Conservation (phyloP, 2,113 vertebrate genomes). For the Harpagus bidentatus region DNA sequence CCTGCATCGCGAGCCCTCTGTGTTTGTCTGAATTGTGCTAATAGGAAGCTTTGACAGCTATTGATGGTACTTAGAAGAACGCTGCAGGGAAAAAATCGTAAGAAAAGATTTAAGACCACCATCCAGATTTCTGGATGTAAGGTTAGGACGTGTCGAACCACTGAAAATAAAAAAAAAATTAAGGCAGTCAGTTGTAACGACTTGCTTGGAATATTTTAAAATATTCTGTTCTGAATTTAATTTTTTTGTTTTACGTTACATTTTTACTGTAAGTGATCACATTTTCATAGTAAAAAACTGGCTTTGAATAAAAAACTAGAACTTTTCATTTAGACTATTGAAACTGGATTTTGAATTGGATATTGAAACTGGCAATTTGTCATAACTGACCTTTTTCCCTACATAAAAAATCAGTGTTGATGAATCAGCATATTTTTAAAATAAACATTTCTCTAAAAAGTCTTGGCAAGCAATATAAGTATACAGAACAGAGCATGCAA, state of each 20-base stretch:
- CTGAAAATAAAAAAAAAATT: background rate
- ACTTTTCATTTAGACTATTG: background rate
- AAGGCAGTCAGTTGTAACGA: background rate
- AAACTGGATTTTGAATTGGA: background rate
- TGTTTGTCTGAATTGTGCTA: accelerated
- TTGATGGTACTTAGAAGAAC: background rate
- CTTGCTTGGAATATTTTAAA: background rate
- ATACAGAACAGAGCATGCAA: background rate
- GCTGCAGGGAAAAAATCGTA: background rate
- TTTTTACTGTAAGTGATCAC: background rate
- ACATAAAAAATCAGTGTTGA: background rate
- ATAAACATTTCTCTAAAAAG: background rate
- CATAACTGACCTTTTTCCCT: background rate
- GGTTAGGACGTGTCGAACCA: background rate
- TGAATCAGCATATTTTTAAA: background rate
- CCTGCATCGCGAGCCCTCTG: accelerated
- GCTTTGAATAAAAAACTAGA: background rate
- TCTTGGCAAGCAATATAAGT: background rate
- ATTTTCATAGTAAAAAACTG: background rate
- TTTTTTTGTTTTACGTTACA: background rate
- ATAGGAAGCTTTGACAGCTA: background rate
- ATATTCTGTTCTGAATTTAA: background rate
- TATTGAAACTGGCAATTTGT: background rate
- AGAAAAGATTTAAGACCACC: background rate
- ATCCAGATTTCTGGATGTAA: background rate